Evolutionary conservation across 2,888 invertebrate genomes (phyloP).

Genomic region (Corythucha ciliata): DNA sequence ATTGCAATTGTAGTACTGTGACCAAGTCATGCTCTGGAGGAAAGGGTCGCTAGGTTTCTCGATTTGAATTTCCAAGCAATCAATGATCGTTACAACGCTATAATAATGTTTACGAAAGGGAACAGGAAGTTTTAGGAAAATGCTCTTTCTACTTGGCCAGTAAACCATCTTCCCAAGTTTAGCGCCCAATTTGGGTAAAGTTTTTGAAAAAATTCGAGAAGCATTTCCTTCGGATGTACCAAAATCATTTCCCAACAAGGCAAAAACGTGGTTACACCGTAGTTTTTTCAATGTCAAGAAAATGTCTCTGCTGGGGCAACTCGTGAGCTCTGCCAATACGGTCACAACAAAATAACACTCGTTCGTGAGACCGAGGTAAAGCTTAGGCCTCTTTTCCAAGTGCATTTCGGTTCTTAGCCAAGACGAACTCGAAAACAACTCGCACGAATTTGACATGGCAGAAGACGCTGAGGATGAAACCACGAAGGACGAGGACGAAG

Average conservation of each 20-base stretch:
- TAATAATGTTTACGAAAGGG: slow-evolving; percentile 20
- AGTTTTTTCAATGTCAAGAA: slow-evolving; percentile 18
- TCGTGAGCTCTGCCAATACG: no score
- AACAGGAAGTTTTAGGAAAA: slow-evolving; percentile 12
- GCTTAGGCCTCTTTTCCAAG: no score
- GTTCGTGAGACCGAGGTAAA: no score
- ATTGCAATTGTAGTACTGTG: slow-evolving; percentile 38
- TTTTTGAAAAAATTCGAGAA: slow-evolving; percentile 9
- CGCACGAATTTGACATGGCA: no score
- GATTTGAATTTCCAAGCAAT: slow-evolving; percentile 37
- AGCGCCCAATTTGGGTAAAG: slow-evolving; percentile 5
- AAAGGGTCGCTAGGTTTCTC: slow-evolving; percentile 35
- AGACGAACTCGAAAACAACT: no score
- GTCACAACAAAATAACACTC: no score
- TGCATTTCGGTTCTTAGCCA: no score
- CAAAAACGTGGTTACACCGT: slow-evolving; percentile 13
- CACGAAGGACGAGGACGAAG: no score
- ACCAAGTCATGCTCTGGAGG: slow-evolving; percentile 36
- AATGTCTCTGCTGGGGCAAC: slow-evolving; percentile 5
- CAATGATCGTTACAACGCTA: slow-evolving; percentile 35
- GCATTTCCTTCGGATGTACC: not conserved
- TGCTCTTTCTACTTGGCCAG: slow-evolving; percentile 14
- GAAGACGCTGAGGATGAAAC: no score
- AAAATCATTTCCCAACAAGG: slow-evolving; percentile 17
- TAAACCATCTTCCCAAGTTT: slow-evolving; percentile 21